Percentiles rank a stretch among this genome's conserved stretches.
phyloP scores from a whole-genome alignment of 2,113 vertebrate genomes.

The Gnathonemus echidnorhynchus region DNA sequence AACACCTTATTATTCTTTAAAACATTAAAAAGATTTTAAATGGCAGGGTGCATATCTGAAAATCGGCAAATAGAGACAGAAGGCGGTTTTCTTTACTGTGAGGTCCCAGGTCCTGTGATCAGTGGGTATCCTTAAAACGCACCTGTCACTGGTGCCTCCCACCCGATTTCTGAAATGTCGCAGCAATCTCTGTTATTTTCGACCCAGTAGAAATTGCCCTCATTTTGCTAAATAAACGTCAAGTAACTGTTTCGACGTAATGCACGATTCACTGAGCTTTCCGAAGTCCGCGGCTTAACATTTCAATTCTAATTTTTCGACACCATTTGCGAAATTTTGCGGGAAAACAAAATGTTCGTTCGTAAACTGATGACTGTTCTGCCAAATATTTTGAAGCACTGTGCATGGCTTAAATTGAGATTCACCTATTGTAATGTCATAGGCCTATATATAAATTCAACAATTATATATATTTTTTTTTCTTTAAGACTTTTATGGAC shows the following conservation, averaged over 20 bases:
- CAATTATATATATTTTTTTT: background rate
- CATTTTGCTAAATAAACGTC: background rate
- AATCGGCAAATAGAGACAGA: background rate
- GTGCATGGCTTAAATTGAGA: background rate
- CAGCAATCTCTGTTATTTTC: background rate
- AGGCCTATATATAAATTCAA: too few relatives aligned
- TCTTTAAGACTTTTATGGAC: background rate
- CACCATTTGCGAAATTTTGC: background rate
- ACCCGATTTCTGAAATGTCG: background rate
- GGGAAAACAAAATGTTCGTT: slow-evolving; percentile 7
- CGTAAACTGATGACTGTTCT: background rate
- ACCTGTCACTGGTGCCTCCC: background rate
- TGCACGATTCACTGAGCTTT: background rate
- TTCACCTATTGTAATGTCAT: background rate
- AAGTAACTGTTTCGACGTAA: background rate
- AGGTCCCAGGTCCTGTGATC: background rate
- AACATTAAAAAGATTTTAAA: background rate
- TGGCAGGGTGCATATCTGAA: background rate
- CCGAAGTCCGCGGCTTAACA: background rate
- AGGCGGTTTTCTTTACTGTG: background rate
- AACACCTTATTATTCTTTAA: background rate
- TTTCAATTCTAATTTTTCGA: background rate
- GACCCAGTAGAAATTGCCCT: background rate
- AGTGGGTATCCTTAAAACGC: background rate
- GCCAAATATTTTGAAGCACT: background rate